phyloP scores from a whole-genome alignment of 2,113 vertebrate genomes.

The Clarias magur region DNA sequence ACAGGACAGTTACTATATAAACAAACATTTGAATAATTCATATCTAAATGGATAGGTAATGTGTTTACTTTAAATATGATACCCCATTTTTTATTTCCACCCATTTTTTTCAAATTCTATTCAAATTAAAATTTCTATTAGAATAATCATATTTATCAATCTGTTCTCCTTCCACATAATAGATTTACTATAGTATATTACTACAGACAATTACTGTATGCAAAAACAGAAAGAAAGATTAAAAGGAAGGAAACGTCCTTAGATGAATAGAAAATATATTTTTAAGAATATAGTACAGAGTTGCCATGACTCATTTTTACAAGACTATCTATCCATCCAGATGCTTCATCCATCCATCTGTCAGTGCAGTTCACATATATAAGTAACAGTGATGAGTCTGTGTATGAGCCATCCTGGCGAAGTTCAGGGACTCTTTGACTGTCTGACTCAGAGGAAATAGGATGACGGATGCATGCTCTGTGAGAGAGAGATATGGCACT shows the following conservation, averaged over 20 bases:
- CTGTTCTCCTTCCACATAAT: not conserved
- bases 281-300: not conserved
- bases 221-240: not conserved
- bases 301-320: not conserved
- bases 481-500: not conserved
- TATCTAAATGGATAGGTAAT: not conserved
- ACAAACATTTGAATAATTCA: not conserved
- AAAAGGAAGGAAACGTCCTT: not conserved
- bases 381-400: constrained; percentile 6
- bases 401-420: not conserved
- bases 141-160: not conserved
- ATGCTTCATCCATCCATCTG: not conserved
- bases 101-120: not conserved
- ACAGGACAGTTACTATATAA: not conserved
- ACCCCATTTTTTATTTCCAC: not conserved
- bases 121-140: not conserved
- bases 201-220: too few relatives aligned
- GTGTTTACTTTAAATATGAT: not conserved
- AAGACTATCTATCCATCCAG: not conserved
- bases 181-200: not conserved
- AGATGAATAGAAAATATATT: not conserved
- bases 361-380: not conserved
- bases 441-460: not conserved
- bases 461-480: not conserved
- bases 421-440: constrained; percentile 26